Evolutionary conservation across 2,113 vertebrate species (phyloP), one percentile per base, ranked within the genome.

Genomic region (Castor canadensis): DNA sequence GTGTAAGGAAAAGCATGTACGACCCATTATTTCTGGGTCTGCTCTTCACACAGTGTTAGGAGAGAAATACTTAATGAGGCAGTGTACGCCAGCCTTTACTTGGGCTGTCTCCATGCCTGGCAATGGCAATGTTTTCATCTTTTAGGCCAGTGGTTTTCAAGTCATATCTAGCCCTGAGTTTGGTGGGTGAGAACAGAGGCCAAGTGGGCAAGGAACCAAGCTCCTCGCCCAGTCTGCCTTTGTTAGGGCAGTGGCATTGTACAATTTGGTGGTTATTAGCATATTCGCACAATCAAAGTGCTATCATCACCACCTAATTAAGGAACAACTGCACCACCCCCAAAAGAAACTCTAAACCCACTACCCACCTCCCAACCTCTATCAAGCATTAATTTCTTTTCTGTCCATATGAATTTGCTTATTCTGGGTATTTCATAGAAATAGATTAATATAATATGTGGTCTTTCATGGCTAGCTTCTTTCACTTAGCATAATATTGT

Each of bases 351-450:
- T n/a, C 43, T 60, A 26, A 15, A 58, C 26, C 60, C 22, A 38
- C 7, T 11, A 40, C 26, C 35, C 17, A 24, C 32, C 26, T 9
- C 30, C 13, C n/a, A 83, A 30, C 1, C n/a, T 32, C 5, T 79
- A 87, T 15, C 56, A 82, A 71, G 17, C 38, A 43, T 66, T 79
- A 38, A 69, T 54, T 58, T 38, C 38, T 45, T 82, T 76, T 54
- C 40, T 79, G 62, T 90, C 60, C 89, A 54, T 87, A 71, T 43
- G 45, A 58, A 69, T 40, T 45, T 67, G 40, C 13, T n/a, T 83
- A 24, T 91, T 93, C 62, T 84, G 54, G 66, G 76, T 19, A 80
- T 67, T 89, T 82, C 82, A 82, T 77, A 92, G 49, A 82, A 58
- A 72, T 24, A 5, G 47, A 52, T 85, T 93, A 19, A 60, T 6